These are phyloP conservation scores for Anoplophora glabripennis DNA, from an alignment of 1,140 invertebrate species.

Conservation along the genomic window DNA sequence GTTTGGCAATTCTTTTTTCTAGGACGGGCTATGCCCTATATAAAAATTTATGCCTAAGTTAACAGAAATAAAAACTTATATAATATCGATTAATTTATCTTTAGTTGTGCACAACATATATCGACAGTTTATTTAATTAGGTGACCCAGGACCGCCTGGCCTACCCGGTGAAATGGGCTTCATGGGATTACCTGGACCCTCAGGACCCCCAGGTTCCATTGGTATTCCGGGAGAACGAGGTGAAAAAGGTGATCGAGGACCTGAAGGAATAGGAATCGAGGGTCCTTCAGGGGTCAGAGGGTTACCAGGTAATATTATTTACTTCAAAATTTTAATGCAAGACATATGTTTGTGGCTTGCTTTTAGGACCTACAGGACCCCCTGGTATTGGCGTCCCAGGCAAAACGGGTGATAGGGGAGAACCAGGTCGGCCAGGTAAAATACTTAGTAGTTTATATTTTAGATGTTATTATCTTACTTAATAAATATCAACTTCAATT, in stretches of 20 bases:
- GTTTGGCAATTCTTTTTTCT: too few species aligned
- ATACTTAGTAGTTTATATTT: conserved; percentile 1
- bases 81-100: too few species aligned
- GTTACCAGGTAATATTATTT: conserved; percentile 54
- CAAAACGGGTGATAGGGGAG: conserved; percentile 62
- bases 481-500: conserved; percentile 6
- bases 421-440: conserved; percentile 61
- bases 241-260: conserved; percentile 70
- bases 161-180: conserved; percentile 57
- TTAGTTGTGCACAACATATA: too few species aligned
- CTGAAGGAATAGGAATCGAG: conserved; percentile 64
- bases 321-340: background rate
- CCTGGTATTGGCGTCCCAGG: conserved; percentile 57
- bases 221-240: conserved; percentile 64
- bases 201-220: conserved; percentile 56
- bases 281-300: conserved; percentile 66
- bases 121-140: conserved; percentile 36
- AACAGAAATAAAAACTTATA: too few species aligned
- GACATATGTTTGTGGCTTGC: background rate
- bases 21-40: too few species aligned
- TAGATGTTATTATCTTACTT: background rate
- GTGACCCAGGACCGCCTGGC: conserved; percentile 43
- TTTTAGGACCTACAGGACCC: conserved; percentile 24
- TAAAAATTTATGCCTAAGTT: too few species aligned
- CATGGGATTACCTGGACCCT: conserved; percentile 60